Conservation (phyloP, 2,797 vertebrate genomes). For the Mus minutoides region DNA sequence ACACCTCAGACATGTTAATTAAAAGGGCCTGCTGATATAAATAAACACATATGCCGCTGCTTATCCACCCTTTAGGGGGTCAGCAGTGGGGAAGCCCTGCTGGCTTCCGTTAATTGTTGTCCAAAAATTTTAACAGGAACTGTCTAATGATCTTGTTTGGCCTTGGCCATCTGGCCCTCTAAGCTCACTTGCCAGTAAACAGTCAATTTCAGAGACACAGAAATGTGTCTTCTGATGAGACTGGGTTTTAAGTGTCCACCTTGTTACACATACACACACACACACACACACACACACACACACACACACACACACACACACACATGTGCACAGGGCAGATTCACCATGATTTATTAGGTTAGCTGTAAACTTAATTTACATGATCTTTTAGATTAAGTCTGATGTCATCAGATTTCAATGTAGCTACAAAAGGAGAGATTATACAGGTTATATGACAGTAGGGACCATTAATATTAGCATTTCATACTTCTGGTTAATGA, state of each 20-base stretch:
- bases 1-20: constrained; percentile 88
- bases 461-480: neutral
- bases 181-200: constrained; percentile 78
- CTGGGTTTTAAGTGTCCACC: neutral
- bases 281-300: neutral
- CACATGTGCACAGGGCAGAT: neutral
- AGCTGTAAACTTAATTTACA: neutral
- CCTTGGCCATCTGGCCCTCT: constrained; percentile 86
- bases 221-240: neutral
- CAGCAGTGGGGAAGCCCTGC: constrained; percentile 84
- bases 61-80: constrained; percentile 91
- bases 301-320: neutral
- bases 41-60: constrained; percentile 93
- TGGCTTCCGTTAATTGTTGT: constrained; percentile 87
- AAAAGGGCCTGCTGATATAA: constrained; percentile 90
- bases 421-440: neutral
- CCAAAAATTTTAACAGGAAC: constrained; percentile 85
- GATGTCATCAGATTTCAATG: neutral
- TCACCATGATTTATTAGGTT: neutral
- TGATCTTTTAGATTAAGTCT: neutral
- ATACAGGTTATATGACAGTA: neutral
- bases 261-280: neutral
- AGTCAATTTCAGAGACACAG: constrained; percentile 70
- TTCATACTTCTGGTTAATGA: neutral
- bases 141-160: constrained; percentile 77